phyloP scores from a whole-genome alignment of 2,113 vertebrate species.

The Varanus salvator region DNA sequence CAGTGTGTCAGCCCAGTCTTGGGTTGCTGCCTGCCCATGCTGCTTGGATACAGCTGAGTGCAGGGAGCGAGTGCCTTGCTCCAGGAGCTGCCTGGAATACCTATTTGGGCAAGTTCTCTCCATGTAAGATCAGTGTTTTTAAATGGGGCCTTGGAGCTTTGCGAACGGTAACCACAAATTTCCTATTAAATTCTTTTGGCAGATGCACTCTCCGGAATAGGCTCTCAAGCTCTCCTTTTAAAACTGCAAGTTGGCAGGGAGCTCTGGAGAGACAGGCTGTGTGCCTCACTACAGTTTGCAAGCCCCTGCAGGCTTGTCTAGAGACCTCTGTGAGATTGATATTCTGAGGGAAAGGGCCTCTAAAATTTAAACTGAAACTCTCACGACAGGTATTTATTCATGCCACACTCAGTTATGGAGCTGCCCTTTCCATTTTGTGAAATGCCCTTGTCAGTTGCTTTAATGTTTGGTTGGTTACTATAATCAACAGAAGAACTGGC shows the following conservation, averaged over 20 bases:
- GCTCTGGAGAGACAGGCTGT: background rate
- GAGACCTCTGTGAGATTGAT: background rate
- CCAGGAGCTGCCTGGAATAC: background rate
- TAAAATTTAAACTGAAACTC: background rate
- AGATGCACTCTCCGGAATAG: background rate
- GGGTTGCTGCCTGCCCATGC: background rate
- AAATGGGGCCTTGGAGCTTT: background rate
- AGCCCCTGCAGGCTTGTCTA: background rate
- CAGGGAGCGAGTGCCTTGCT: background rate
- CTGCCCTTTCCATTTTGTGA: background rate
- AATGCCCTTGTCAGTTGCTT: background rate
- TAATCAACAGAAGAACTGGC: background rate
- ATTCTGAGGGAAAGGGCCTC: background rate
- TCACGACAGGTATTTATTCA: background rate
- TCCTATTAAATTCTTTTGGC: slow-evolving; percentile 5
- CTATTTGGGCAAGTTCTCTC: background rate
- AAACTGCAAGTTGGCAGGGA: background rate
- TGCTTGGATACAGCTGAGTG: background rate
- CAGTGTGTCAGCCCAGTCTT: background rate
- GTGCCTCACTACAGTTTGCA: background rate
- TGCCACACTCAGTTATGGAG: background rate
- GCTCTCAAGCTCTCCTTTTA: background rate
- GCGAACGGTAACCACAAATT: slow-evolving; percentile 1
- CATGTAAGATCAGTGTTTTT: background rate
- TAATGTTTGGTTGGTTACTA: background rate